Base-by-base conservation (phyloP, 2,797 vertebrate species). In the Gallirallus australis region DNA sequence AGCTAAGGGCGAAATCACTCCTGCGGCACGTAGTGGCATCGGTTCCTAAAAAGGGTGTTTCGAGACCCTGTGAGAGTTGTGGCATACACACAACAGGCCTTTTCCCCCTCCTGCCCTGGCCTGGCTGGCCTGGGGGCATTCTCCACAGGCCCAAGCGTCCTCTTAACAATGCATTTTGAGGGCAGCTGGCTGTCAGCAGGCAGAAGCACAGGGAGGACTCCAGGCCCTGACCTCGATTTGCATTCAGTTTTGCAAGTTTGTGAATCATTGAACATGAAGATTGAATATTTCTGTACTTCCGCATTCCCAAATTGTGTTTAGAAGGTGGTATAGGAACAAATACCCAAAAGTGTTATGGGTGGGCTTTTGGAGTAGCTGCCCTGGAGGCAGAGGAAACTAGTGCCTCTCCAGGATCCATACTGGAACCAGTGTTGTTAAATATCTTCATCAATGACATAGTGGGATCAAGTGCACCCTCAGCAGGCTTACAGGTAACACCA, bases 31-130 rank as follows among this genome's bases (percentile, higher is more conserved):
- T 7, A 7, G 31, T 52, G 52, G 27, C 28, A 15, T 39, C 7
- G 1, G 5, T n/a, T 56, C 28, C 37, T 39, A 47, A 21, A 16
- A 2, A 1, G 3, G 2, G 0, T 18, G 23, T 21, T 16, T 42
- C 27, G 18, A 48, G 25, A 11, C 25, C 2, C 42, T 2, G 7
- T 14, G 6, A 10, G 7, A 3, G 13, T 16, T 19, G 31, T 5
- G 13, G 17, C 35, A 6, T 1, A 2, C 8, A 28, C 2, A 14
- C 53, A 11, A 4, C 31, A 17, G 57, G 16, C 18, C 7, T 1
- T 1, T n/a, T 45, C 31, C 5, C 8, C 16, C 16, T 47, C 2
- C 6, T 15, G 14, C 24, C 23, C 30, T 53, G 48, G 16, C n/a
- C 31, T 59, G 7, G 23, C 30, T 53, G 48, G 16, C n/a, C 31